A percentile compares a stretch with the other conserved stretches of the same genome.
These are phyloP conservation scores for Tarsius wallacei DNA, from an alignment of 2,797 vertebrate species.

Conservation along the genomic window DNA sequence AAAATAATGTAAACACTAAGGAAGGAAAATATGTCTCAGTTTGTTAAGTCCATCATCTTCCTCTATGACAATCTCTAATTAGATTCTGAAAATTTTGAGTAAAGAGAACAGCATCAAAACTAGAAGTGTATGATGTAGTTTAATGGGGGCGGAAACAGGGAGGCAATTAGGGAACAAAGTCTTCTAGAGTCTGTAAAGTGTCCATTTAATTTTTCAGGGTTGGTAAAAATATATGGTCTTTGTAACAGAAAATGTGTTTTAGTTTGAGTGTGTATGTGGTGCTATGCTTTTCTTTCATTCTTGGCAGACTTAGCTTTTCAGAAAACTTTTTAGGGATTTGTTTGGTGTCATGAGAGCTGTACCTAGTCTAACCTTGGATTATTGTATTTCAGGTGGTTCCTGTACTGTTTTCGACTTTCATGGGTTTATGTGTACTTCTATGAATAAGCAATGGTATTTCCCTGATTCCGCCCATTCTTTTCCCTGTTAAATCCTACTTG, in stretches of 20 bases:
- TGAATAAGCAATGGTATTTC: not conserved
- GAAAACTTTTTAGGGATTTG: not conserved
- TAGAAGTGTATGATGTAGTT: not conserved
- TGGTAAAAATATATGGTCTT: not conserved
- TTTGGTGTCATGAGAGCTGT: not conserved
- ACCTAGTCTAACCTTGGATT: not conserved
- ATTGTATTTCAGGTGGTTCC: not conserved
- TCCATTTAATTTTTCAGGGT: not conserved
- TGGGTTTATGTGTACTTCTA: not conserved
- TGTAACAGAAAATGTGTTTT: conserved; percentile 10
- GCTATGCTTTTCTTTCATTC: not conserved
- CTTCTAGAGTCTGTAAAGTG: not conserved
- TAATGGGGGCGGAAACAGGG: not conserved
- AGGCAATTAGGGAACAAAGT: not conserved
- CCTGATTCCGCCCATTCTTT: not conserved
- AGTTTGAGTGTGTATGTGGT: not conserved
- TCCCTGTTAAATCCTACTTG: not conserved
- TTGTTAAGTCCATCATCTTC: conserved; percentile 69
- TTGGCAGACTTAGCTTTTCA: not conserved
- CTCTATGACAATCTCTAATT: conserved; percentile 63
- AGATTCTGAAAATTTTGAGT: conserved; percentile 26
- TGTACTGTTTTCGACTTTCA: not conserved
- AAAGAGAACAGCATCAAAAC: not conserved
- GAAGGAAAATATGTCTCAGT: conserved; percentile 56
- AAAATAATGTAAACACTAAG: conserved; percentile 56